Evolutionary conservation across 2,888 invertebrate genomes (phyloP).

Genomic region (Autographa gamma): DNA sequence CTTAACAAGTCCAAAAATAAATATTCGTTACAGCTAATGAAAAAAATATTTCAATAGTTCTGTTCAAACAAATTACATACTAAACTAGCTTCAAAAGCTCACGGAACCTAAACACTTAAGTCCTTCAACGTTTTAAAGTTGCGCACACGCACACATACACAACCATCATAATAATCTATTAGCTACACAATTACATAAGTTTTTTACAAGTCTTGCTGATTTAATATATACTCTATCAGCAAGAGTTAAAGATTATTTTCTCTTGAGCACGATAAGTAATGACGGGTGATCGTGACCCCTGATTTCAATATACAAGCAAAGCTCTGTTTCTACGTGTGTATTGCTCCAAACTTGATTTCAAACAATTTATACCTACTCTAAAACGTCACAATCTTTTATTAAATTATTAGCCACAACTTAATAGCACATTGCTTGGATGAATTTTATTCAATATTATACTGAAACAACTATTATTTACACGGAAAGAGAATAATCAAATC

Average conservation of each 20-base stretch:
- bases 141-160: constrained; percentile 57
- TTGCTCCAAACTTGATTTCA: constrained; percentile 61
- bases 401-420: constrained; percentile 12
- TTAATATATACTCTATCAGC: constrained; percentile 44
- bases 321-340: constrained; percentile 62
- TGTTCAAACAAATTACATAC: constrained; percentile 31
- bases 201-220: constrained; percentile 37
- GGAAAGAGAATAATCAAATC: constrained; percentile 5
- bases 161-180: constrained; percentile 63
- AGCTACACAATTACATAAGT: constrained; percentile 66
- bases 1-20: background rate
- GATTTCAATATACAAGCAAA: constrained; percentile 71
- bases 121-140: constrained; percentile 62
- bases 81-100: constrained; percentile 53
- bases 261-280: constrained; percentile 12
- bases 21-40: constrained; percentile 12
- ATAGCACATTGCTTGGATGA: constrained; percentile 19
- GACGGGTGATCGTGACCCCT: constrained; percentile 67
- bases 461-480: constrained; percentile 17
- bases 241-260: constrained; percentile 41
- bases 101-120: constrained; percentile 51
- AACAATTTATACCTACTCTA: constrained; percentile 43
- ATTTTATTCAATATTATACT: constrained; percentile 29
- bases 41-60: constrained; percentile 26
- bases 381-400: constrained; percentile 39